A percentile compares a stretch with the other conserved stretches of the same genome.
Conservation (phyloP, 2,888 invertebrate genomes). For the Micropterix aruncella region DNA sequence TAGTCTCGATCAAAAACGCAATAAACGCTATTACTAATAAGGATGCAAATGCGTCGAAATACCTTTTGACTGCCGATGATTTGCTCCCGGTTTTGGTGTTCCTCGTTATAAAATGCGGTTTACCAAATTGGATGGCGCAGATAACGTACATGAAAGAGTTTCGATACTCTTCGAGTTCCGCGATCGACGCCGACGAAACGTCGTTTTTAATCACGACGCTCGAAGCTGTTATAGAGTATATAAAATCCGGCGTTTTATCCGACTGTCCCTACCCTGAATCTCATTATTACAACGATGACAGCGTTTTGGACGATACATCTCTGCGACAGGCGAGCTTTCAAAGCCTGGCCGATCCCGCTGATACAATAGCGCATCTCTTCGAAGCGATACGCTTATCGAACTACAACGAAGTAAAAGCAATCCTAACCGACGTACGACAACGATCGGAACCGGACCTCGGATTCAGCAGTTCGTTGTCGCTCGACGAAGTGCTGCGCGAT, state of each 20-base stretch:
- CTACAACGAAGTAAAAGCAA: conserved; percentile 34
- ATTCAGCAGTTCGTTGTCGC: not conserved
- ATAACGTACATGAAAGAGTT: conserved; percentile 65
- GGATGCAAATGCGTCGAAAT: conserved; percentile 22
- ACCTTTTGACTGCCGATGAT: conserved; percentile 54
- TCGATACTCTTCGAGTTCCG: conserved; percentile 45
- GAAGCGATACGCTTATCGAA: conserved; percentile 42
- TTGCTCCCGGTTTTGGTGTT: conserved; percentile 66
- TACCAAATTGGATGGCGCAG: conserved; percentile 74
- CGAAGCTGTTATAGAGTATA: conserved; percentile 71
- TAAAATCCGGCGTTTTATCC: conserved; percentile 44
- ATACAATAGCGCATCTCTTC: conserved; percentile 38
- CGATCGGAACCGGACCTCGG: conserved; percentile 1
- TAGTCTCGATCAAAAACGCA: conserved; percentile 56
- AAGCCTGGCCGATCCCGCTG: conserved; percentile 27
- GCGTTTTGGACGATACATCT: conserved; percentile 24
- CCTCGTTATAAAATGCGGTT: conserved; percentile 62
- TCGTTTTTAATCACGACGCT: conserved; percentile 62
- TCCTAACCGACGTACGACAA: conserved; percentile 33
- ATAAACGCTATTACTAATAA: conserved; percentile 36
- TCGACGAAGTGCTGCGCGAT: conserved; percentile 16
- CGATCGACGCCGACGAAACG: conserved; percentile 50
- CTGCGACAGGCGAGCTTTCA: conserved; percentile 2
- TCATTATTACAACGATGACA: conserved; percentile 33
- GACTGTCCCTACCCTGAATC: conserved; percentile 40